Evolutionary conservation across 1,140 invertebrate genomes (phyloP).

Genomic region (Drosophila orosa): DNA sequence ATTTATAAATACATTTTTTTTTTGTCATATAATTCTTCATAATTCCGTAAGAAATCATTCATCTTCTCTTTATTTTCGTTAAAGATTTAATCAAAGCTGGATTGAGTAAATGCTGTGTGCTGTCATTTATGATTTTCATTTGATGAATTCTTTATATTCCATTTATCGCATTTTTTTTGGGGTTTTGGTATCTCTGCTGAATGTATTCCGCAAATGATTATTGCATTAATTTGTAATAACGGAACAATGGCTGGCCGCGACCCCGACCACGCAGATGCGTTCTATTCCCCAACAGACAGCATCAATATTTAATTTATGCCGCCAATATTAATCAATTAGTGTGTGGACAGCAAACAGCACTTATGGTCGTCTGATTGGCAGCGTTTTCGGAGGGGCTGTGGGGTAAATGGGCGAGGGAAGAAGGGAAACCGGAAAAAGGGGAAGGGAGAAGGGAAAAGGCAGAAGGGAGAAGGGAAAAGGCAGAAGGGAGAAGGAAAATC

Average conservation of each 20-base stretch:
- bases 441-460: neutral
- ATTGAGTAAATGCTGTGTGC: neutral
- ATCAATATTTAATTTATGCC: constrained; percentile 67
- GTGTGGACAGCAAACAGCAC: constrained; percentile 75
- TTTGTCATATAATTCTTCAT: neutral
- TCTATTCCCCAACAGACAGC: constrained; percentile 26
- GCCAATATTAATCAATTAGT: constrained; percentile 77
- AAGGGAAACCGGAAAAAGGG: neutral
- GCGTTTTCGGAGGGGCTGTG: constrained; percentile 8
- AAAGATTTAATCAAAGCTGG: neutral
- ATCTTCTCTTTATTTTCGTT: neutral
- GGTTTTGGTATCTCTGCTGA: neutral
- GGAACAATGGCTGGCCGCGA: constrained; percentile 6
- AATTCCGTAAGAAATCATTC: neutral
- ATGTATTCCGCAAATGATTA: neutral
- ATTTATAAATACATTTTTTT: neutral
- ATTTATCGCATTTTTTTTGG: neutral
- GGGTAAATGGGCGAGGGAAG: constrained; percentile 1
- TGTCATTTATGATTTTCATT: neutral
- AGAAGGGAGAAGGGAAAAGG: neutral
- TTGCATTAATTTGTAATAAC: constrained; percentile 40
- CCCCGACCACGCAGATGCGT: constrained; percentile 9
- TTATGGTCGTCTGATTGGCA: constrained; percentile 72
- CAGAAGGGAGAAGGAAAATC: neutral
- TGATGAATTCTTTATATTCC: neutral